These are phyloP conservation scores for Myrmecobius fasciatus DNA, from an alignment of 2,113 vertebrate genomes.

Conservation along the genomic window DNA sequence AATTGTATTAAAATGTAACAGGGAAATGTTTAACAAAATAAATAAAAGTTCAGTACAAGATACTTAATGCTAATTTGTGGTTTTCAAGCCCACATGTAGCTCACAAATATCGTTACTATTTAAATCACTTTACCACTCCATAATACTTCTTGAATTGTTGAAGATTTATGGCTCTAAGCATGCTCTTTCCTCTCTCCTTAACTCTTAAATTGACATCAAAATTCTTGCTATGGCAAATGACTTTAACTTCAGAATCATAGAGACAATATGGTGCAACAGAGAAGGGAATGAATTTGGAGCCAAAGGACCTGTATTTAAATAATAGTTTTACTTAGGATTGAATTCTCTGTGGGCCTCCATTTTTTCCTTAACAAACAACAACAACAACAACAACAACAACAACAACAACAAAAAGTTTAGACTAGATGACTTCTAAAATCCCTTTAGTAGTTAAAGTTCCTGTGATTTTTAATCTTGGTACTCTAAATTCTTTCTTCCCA, in stretches of 20 bases:
- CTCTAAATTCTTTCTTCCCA: not conserved
- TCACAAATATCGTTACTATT: not conserved
- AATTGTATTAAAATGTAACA: not conserved
- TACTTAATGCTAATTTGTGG: not conserved
- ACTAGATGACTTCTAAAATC: not conserved
- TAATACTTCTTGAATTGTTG: not conserved
- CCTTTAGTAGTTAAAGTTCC: not conserved
- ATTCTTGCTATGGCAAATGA: not conserved
- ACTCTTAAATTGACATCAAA: not conserved
- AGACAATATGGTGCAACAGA: not conserved
- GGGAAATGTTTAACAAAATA: not conserved
- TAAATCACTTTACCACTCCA: not conserved
- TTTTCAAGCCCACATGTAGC: not conserved
- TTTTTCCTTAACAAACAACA: not conserved
- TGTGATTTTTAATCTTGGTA: not conserved
- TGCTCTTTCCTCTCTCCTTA: not conserved
- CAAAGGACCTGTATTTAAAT: not conserved
- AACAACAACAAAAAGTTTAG: no score
- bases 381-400: no score
- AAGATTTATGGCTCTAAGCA: not conserved
- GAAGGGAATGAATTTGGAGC: not conserved
- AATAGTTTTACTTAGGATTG: not conserved
- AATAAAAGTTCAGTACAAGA: not conserved
- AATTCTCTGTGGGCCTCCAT: not conserved
- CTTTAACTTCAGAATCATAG: not conserved